Evolutionary conservation across 2,797 vertebrate species (phyloP), one percentile per base, ranked within the genome.

Genomic region (Sebastes variabilis): DNA sequence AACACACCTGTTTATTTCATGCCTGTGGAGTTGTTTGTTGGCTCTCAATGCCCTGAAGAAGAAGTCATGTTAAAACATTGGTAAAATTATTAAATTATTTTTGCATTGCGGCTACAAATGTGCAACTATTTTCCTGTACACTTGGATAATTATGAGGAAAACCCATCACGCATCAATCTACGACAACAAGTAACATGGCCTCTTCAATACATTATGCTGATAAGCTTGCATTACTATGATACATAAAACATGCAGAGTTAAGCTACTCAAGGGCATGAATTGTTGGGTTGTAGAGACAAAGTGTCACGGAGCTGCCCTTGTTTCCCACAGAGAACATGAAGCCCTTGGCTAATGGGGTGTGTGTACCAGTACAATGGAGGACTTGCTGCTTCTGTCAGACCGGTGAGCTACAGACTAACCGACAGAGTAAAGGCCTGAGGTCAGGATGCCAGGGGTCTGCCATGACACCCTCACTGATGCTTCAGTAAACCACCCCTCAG

Each of bases 351-450:
- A 75, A 59, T 11, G 22, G 18, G 13, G 36, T 32, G 20, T 59
- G 32, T 73, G 14, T 27, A 60, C 14, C 46, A 29, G 24, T 16
- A 42, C 5, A 42, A 52, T 24, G 36, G 27, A 73, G 27, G 24
- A 72, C 76, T 81, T 76, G 75, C 70, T 80, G 76, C 72, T 38
- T 80, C 61, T 79, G 71, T 85, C 73, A 72, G 66, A 58, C 72
- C 8, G 4, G 49, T 69, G 55, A 77, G 70, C 61, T 55, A 14
- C 9, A 64, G 38, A 72, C 54, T 61, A 29, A 30, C 59, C 34
- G 25, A 22, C 62, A 29, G 66, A 70, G 52, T 18, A 59, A 75
- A 78, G 29, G 79, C 72, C 72, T 18, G 32, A 83, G 79, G 80
- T 65, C 4, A 62, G 49, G 24, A 60, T 65, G 68, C 30, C 32